phyloP scores from a whole-genome alignment of 2,888 invertebrate genomes.

The Cyrtodaria siliqua region DNA sequence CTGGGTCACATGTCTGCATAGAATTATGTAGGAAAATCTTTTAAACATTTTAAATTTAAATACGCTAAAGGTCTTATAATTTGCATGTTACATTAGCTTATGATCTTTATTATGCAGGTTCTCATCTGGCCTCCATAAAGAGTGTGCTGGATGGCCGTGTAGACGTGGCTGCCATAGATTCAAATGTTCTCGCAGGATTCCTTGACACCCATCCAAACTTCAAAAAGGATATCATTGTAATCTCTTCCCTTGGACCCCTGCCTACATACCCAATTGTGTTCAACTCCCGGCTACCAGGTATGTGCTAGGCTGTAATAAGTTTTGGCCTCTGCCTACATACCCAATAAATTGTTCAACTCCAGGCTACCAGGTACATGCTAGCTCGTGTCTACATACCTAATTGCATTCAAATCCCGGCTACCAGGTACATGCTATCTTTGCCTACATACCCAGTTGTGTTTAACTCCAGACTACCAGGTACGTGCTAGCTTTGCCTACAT shows the following conservation, averaged over 20 bases:
- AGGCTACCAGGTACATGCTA: too few relatives aligned
- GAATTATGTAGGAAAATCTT: too few relatives aligned
- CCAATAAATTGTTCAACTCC: too few relatives aligned
- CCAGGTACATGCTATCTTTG: too few relatives aligned
- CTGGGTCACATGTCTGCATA: too few relatives aligned
- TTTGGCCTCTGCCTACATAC: too few relatives aligned
- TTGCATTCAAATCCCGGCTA: too few relatives aligned
- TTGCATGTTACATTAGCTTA: neutral
- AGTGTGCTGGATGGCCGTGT: conserved; percentile 89
- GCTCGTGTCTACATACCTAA: conserved; percentile 90
- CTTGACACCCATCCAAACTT: conserved; percentile 88
- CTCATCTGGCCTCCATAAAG: conserved; percentile 89
- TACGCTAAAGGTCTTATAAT: too few relatives aligned
- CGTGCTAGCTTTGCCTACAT: conserved; percentile 57
- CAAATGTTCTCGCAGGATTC: conserved; percentile 88
- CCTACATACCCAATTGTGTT: conserved; percentile 90
- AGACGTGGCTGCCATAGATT: conserved; percentile 90
- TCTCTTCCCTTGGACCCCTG: conserved; percentile 90
- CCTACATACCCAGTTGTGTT: conserved; percentile 90
- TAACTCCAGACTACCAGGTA: conserved; percentile 89
- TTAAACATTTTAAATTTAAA: too few relatives aligned
- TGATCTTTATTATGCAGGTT: conserved; percentile 85
- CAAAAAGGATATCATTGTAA: conserved; percentile 88
- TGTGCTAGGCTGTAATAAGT: too few relatives aligned
- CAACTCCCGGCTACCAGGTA: conserved; percentile 89